Evolutionary conservation across 2,888 invertebrate genomes (phyloP).

Genomic region (Sinohyriopsis cumingii): DNA sequence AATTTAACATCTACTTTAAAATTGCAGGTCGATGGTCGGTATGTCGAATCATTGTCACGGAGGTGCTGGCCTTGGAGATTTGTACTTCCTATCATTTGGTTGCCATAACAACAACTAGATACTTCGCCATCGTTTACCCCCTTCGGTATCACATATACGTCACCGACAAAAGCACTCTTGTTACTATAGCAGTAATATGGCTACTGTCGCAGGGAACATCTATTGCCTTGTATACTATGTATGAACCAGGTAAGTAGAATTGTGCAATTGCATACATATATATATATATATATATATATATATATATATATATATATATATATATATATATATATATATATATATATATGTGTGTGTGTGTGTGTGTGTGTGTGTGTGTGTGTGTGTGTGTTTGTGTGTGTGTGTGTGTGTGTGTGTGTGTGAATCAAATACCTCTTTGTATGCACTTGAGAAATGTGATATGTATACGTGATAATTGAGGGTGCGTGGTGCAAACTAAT

Average conservation of each 20-base stretch:
- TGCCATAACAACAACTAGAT: conserved; percentile 41
- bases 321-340: too few species aligned
- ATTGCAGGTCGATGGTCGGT: conserved; percentile 40
- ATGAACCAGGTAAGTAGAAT: conserved; percentile 23
- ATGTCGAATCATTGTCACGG: conserved; percentile 32
- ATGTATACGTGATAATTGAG: too few species aligned
- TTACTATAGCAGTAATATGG: conserved; percentile 34
- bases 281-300: neutral
- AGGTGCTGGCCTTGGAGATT: conserved; percentile 37
- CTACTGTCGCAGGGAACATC: conserved; percentile 25
- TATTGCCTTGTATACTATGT: conserved; percentile 25
- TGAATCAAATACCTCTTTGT: too few species aligned
- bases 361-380: too few species aligned
- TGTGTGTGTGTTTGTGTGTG: too few species aligned
- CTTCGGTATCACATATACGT: conserved; percentile 36
- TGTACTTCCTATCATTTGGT: conserved; percentile 49
- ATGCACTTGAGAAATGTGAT: too few species aligned
- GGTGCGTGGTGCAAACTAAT: too few species aligned
- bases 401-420: too few species aligned
- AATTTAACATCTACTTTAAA: neutral
- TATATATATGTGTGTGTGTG: too few species aligned
- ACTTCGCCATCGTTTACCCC: conserved; percentile 40
- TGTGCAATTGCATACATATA: neutral
- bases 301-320: too few species aligned
- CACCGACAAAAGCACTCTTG: conserved; percentile 22